Conservation (phyloP, 2,797 vertebrate genomes). For the Hydrocynus forskahlii region DNA sequence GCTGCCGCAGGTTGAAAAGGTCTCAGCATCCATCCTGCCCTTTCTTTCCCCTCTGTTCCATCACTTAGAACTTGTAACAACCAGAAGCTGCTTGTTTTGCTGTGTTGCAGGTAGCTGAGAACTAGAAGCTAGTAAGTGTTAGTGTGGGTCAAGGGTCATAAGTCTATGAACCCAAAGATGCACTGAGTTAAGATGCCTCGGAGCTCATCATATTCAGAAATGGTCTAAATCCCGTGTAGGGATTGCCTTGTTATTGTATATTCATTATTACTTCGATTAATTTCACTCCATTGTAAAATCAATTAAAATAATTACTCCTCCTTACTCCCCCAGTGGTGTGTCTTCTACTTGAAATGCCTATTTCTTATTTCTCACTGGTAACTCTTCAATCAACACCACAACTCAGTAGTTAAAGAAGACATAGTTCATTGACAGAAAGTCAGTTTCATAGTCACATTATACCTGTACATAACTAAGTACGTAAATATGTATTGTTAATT, state of each 20-base stretch:
- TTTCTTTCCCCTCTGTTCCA: conserved; percentile 51
- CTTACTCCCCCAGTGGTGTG: neutral
- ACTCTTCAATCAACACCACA: too few species aligned
- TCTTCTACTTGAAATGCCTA: too few species aligned
- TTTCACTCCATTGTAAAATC: neutral
- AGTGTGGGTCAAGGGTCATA: neutral
- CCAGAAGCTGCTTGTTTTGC: conserved; percentile 7
- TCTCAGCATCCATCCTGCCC: conserved; percentile 64
- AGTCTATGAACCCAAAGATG: neutral
- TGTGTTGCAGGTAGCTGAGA: neutral
- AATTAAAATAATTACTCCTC: neutral
- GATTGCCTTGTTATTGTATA: neutral
- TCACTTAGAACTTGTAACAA: conserved; percentile 5
- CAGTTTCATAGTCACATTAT: too few species aligned
- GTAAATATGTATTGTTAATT: too few species aligned
- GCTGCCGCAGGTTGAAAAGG: conserved; percentile 59
- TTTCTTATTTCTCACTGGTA: too few species aligned
- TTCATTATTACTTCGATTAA: neutral
- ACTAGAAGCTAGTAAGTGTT: neutral
- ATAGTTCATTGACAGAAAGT: too few species aligned
- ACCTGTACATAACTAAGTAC: too few species aligned
- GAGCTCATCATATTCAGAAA: neutral
- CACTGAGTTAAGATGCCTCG: neutral
- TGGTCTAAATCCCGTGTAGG: neutral
- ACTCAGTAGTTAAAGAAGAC: too few species aligned